Conservation (phyloP, 1,140 invertebrate genomes). For the Zaprionus davidi region DNA sequence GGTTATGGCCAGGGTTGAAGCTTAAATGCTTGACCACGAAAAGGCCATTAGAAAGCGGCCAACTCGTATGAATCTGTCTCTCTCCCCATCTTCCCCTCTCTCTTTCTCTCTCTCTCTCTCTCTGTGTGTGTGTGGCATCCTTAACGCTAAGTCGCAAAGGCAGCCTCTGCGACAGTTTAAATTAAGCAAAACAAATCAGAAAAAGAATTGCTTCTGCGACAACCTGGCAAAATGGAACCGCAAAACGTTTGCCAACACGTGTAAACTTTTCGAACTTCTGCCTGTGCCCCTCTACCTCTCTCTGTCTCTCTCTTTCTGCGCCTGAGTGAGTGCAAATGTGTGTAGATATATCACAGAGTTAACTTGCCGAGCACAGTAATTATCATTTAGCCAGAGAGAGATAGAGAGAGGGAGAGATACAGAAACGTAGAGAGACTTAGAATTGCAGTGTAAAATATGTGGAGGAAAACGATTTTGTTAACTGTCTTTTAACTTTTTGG, state of each 20-base stretch:
- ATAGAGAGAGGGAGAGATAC: not conserved
- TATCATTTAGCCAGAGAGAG: conserved; percentile 18
- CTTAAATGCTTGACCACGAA: conserved; percentile 83
- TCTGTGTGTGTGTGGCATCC: not conserved
- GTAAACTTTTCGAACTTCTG: conserved; percentile 60
- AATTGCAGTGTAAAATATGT: conserved; percentile 5
- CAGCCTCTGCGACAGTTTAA: conserved; percentile 64
- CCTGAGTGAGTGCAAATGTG: conserved; percentile 32
- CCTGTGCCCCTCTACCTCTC: not conserved
- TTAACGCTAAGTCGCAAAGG: conserved; percentile 47
- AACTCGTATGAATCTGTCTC: conserved; percentile 18
- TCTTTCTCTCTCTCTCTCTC: too few species aligned
- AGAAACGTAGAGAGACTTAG: conserved; percentile 3
- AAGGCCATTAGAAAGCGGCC: conserved; percentile 79
- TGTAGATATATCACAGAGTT: conserved; percentile 19
- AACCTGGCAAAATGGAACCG: conserved; percentile 56
- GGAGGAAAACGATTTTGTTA: not conserved
- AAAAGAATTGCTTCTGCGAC: conserved; percentile 28
- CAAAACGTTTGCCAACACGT: conserved; percentile 75
- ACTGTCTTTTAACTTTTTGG: not conserved
- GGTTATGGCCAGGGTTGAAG: conserved; percentile 51
- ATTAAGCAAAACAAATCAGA: conserved; percentile 65
- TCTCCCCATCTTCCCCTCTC: too few species aligned
- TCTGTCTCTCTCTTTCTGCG: not conserved
- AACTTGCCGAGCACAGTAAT: conserved; percentile 34